These are phyloP conservation scores for Hydropsyche tenuis DNA, from an alignment of 1,140 invertebrate species.

Conservation along the genomic window DNA sequence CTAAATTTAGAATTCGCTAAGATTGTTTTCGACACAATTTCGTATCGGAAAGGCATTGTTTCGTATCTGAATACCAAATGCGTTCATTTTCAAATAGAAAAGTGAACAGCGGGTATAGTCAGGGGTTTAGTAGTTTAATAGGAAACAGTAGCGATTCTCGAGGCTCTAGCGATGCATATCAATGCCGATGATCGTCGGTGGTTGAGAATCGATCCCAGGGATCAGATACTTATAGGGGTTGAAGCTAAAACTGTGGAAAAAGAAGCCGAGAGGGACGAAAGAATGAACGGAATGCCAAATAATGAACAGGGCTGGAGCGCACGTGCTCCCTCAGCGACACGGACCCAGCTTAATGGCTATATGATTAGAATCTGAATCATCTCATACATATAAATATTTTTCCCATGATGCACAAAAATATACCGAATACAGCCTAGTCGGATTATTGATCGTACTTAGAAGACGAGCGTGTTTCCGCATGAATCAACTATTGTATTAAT, in stretches of 20 bases:
- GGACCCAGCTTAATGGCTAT: constrained; percentile 35
- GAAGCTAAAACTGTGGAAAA: constrained; percentile 30
- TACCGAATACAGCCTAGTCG: too few relatives aligned
- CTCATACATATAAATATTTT: constrained; percentile 39
- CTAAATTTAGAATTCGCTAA: too few relatives aligned
- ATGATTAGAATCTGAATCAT: constrained; percentile 42
- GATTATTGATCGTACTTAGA: too few relatives aligned
- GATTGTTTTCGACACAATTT: too few relatives aligned
- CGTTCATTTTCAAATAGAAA: too few relatives aligned
- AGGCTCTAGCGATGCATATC: constrained; percentile 11
- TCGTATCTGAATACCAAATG: too few relatives aligned
- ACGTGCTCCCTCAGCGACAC: constrained; percentile 32
- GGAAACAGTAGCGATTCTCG: too few relatives aligned
- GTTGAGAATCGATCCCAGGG: constrained; percentile 4
- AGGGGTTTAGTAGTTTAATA: too few relatives aligned
- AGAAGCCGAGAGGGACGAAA: constrained; percentile 24
- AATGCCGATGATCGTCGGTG: constrained; percentile 12
- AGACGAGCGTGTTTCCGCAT: too few relatives aligned
- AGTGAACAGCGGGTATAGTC: too few relatives aligned
- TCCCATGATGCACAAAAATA: not conserved
- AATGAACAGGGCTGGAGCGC: constrained; percentile 33
- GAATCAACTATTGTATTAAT: too few relatives aligned
- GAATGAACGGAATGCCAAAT: constrained; percentile 41
- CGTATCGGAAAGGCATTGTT: too few relatives aligned
- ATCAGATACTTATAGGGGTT: constrained; percentile 7